Conservation (phyloP, 2,113 vertebrate species). For the Silurus glanis region DNA sequence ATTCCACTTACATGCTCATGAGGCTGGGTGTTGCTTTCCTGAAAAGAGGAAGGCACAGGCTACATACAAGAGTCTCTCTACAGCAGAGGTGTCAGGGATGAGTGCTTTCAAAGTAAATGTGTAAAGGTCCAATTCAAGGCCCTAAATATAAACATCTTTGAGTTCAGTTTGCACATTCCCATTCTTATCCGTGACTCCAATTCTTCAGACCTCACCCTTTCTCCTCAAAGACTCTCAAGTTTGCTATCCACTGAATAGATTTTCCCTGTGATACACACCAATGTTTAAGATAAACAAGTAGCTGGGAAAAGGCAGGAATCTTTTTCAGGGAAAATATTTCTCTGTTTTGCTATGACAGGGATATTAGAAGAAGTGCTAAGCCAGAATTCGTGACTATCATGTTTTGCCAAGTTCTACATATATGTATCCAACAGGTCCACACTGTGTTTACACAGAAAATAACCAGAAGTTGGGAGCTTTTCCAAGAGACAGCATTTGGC, state of each 20-base stretch:
- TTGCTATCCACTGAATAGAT: conserved; percentile 12
- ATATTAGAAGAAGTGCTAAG: conserved; percentile 14
- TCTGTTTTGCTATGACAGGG: conserved; percentile 29
- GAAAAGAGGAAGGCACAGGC: conserved; percentile 16
- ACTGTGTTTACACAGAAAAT: conserved; percentile 47
- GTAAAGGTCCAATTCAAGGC: conserved; percentile 31
- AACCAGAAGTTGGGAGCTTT: conserved; percentile 32
- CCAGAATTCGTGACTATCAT: conserved; percentile 28
- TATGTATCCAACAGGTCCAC: conserved; percentile 41
- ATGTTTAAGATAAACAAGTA: conserved; percentile 36
- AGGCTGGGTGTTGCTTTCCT: conserved; percentile 36
- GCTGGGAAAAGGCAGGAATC: conserved; percentile 26
- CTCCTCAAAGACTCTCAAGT: conserved; percentile 29
- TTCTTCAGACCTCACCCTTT: conserved; percentile 47
- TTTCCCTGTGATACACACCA: conserved; percentile 35
- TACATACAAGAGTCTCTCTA: not conserved
- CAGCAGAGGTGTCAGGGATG: conserved; percentile 24
- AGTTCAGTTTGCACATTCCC: conserved; percentile 42
- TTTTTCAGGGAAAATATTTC: conserved; percentile 8
- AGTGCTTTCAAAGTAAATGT: conserved; percentile 30
- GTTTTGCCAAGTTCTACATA: conserved; percentile 42
- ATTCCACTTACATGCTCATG: conserved; percentile 35
- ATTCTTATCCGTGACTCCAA: conserved; percentile 47
- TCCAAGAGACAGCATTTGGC: conserved; percentile 31
- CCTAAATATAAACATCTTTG: conserved; percentile 46